A percentile compares a stretch with the other conserved stretches of the same genome.
Conservation (phyloP, 2,113 vertebrate species). For the Hemiprocne comata region DNA sequence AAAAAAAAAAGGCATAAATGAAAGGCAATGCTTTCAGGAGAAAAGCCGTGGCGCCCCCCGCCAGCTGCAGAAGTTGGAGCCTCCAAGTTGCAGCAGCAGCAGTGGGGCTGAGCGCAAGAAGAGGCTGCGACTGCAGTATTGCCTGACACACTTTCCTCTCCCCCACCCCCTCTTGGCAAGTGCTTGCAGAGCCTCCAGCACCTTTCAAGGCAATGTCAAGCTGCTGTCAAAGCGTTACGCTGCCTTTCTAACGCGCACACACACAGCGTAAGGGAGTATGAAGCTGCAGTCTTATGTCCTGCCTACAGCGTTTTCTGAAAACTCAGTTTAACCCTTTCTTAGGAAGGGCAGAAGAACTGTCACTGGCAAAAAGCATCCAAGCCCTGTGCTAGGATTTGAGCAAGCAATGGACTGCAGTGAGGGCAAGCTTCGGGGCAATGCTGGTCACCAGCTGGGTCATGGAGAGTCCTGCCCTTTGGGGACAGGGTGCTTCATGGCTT, state of each 20-base stretch:
- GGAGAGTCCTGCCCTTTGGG: neutral
- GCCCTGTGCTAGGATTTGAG: neutral
- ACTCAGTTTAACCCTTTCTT: slow-evolving; percentile 4
- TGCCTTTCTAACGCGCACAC: neutral
- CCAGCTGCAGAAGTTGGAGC: slow-evolving; percentile 6
- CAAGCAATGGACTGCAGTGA: fast-evolving
- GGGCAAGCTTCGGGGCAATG: neutral
- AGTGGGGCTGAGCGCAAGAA: neutral
- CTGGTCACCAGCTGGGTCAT: neutral
- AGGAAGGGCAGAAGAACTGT: neutral
- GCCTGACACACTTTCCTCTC: slow-evolving; percentile 56
- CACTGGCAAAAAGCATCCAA: fast-evolving
- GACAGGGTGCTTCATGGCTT: neutral
- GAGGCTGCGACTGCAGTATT: slow-evolving; percentile 47
- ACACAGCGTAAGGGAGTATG: neutral
- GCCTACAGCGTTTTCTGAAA: neutral
- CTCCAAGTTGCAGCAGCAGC: slow-evolving; percentile 43
- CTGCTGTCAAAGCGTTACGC: slow-evolving; percentile 45
- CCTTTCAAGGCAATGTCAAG: slow-evolving; percentile 74
- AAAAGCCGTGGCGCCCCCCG: too few relatives aligned
- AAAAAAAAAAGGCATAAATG: fast-evolving
- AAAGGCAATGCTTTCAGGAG: neutral
- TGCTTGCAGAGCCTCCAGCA: slow-evolving; percentile 63
- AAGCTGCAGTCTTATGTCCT: slow-evolving; percentile 28
- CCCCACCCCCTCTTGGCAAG: slow-evolving; percentile 65